Evolutionary conservation across 2,888 invertebrate species (phyloP).

Genomic region (Standfussiana lucernea): DNA sequence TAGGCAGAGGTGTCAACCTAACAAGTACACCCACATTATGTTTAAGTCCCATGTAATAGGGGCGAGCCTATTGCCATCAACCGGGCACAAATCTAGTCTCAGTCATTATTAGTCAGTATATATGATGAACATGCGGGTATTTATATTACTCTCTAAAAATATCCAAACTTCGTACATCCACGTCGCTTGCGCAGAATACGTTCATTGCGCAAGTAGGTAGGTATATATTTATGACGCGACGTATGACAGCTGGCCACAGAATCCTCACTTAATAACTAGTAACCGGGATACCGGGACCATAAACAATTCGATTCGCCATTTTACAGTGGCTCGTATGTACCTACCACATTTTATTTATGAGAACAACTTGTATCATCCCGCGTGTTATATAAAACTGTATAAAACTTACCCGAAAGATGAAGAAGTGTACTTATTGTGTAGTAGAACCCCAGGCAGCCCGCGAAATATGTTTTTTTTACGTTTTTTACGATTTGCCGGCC

Average conservation of each 20-base stretch:
- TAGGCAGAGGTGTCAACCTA: no score
- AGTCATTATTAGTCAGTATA: no score
- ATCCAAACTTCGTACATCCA: slow-evolving; percentile 34
- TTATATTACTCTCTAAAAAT: not conserved
- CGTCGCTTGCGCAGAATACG: slow-evolving; percentile 50
- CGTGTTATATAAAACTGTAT: no score
- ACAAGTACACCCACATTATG: no score
- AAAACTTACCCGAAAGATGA: not conserved
- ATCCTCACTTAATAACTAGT: slow-evolving; percentile 45
- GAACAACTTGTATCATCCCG: not conserved
- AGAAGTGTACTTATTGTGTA: no score
- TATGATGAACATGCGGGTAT: not conserved
- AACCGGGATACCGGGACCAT: slow-evolving; percentile 20
- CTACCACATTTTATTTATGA: slow-evolving; percentile 17
- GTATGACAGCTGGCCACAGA: slow-evolving; percentile 59
- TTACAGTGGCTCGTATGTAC: slow-evolving; percentile 19
- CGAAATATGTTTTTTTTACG: no score
- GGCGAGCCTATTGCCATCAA: no score
- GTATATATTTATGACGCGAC: slow-evolving; percentile 50
- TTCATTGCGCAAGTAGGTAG: slow-evolving; percentile 35
- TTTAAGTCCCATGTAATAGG: no score
- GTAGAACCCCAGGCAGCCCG: no score
- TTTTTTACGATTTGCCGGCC: no score
- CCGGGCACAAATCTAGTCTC: no score
- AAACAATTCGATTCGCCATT: slow-evolving; percentile 39